Percentiles rank a stretch among this genome's conserved stretches.
These are phyloP conservation scores for Oxyruncus cristatus DNA, from an alignment of 2,113 vertebrate species.

Conservation along the genomic window DNA sequence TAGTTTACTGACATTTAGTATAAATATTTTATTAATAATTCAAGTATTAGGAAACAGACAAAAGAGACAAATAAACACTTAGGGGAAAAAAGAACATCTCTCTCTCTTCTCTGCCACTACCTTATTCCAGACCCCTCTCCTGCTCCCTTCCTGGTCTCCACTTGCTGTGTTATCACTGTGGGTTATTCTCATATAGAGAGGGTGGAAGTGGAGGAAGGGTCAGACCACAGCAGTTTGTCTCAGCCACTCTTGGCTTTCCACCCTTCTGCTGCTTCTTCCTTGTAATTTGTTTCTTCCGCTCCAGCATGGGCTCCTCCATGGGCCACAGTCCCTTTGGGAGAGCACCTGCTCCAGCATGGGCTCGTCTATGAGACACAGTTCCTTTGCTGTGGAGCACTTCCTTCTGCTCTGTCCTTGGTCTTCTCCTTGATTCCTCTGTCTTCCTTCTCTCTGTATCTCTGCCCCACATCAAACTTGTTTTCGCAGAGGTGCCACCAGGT, in stretches of 20 bases:
- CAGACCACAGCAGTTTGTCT: not conserved
- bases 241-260: not conserved
- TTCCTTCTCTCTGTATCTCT: not conserved
- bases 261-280: not conserved
- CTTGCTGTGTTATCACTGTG: not conserved
- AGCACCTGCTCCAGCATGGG: not conserved
- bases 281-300: not conserved
- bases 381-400: not conserved
- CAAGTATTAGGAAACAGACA: not conserved
- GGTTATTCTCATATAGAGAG: not conserved
- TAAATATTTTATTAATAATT: not conserved
- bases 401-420: not conserved
- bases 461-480: not conserved
- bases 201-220: not conserved
- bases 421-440: not conserved
- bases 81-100: rapidly evolving
- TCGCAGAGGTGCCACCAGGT: not conserved
- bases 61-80: not conserved
- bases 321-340: not conserved
- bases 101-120: not conserved
- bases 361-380: not conserved
- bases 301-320: not conserved
- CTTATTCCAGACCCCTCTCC: not conserved
- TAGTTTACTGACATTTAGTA: not conserved
- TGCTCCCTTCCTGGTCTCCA: not conserved